Evolutionary conservation across 2,888 invertebrate genomes (phyloP).

Genomic region (Pollenia labialis): DNA sequence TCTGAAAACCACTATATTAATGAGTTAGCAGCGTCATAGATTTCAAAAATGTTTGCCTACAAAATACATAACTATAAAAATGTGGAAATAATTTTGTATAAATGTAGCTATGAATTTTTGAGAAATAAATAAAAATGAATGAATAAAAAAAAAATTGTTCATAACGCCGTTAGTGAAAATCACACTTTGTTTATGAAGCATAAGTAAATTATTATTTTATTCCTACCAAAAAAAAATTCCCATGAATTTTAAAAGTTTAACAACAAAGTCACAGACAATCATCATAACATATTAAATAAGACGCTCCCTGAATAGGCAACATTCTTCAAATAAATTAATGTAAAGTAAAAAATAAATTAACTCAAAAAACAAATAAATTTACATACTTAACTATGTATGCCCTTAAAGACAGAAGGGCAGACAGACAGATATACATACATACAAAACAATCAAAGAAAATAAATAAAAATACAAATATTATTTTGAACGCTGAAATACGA

Average conservation of each 20-base stretch:
- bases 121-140: no score
- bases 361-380: background rate
- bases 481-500: slow-evolving; percentile 17
- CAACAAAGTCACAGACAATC: background rate
- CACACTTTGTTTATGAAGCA: no score
- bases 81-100: no score
- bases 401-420: background rate
- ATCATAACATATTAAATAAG: background rate
- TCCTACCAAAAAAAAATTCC: no score
- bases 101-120: no score
- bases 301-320: slow-evolving; percentile 34
- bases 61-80: no score
- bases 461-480: slow-evolving; percentile 31
- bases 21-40: no score
- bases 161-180: no score
- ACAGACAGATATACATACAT: background rate
- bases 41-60: no score
- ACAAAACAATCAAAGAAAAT: slow-evolving; percentile 35
- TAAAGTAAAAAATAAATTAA: slow-evolving; percentile 23
- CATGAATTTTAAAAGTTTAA: slow-evolving; percentile 25
- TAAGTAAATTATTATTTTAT: no score
- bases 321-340: slow-evolving; percentile 24
- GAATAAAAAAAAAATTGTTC: no score
- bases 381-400: background rate
- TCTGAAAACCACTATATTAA: no score